Evolutionary conservation across 2,888 invertebrate genomes (phyloP).

Genomic region (Cephalotes varians): DNA sequence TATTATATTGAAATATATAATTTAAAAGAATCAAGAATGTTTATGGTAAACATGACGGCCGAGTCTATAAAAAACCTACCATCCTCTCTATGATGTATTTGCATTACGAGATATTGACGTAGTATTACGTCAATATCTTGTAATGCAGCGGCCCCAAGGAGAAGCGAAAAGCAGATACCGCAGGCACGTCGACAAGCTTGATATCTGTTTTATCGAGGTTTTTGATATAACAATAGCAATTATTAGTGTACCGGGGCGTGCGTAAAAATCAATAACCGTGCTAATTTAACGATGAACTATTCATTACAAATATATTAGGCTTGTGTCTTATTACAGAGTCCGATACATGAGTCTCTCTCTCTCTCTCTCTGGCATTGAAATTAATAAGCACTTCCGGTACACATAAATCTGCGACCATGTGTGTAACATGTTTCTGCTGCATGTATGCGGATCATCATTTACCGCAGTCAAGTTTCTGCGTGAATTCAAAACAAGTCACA

Average conservation of each 20-base stretch:
- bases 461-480: constrained; percentile 42
- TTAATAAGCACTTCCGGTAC: constrained; percentile 35
- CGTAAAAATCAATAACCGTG: constrained; percentile 38
- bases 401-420: constrained; percentile 6
- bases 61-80: background rate
- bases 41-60: background rate
- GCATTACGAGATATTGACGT: constrained; percentile 35
- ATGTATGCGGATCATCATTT: constrained; percentile 27
- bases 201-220: constrained; percentile 43
- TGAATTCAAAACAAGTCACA: constrained; percentile 47
- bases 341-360: background rate
- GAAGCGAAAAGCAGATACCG: constrained; percentile 6
- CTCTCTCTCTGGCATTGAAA: constrained; percentile 3
- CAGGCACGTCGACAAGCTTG: constrained; percentile 11
- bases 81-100: constrained; percentile 2
- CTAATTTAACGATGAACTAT: background rate
- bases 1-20: background rate
- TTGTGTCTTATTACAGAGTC: background rate
- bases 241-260: constrained; percentile 36
- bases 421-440: constrained; percentile 4
- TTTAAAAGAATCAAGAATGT: background rate
- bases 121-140: too few relatives aligned
- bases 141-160: background rate
- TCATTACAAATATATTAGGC: constrained; percentile 1
- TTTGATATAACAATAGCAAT: constrained; percentile 39